Conservation (phyloP, 2,888 invertebrate species). For the Eustalomyia histrio region DNA sequence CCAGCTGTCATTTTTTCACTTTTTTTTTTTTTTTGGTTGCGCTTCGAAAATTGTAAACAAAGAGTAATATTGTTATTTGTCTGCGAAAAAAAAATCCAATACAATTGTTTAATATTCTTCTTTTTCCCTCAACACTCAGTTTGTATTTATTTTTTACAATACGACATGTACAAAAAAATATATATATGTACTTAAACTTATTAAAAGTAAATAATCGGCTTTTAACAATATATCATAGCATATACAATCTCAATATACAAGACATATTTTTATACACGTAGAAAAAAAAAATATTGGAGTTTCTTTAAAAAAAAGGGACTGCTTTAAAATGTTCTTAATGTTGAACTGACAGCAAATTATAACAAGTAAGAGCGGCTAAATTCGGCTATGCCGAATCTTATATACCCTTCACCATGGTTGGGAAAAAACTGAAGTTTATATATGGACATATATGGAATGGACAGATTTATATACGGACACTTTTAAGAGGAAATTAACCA, state of each 20-base stretch:
- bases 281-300: neutral
- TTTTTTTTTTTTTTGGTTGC: constrained; percentile 31
- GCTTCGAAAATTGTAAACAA: constrained; percentile 58
- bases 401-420: too few relatives aligned
- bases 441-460: too few relatives aligned
- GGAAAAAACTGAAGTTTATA: too few relatives aligned
- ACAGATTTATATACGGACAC: too few relatives aligned
- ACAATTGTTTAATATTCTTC: neutral
- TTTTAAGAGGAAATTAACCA: too few relatives aligned
- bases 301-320: neutral
- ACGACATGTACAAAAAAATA: neutral
- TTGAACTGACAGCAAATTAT: too few relatives aligned
- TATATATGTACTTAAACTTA: constrained; percentile 8
- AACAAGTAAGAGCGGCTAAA: too few relatives aligned
- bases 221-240: constrained; percentile 32
- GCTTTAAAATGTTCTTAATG: too few relatives aligned
- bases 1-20: constrained; percentile 9
- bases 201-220: constrained; percentile 56
- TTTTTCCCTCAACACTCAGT: constrained; percentile 9
- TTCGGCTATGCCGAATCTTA: too few relatives aligned
- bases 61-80: constrained; percentile 58
- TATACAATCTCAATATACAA: neutral
- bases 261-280: neutral
- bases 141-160: neutral
- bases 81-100: constrained; percentile 17